Evolutionary conservation across 2,888 invertebrate species (phyloP).

Genomic region (Cephalotes varians): DNA sequence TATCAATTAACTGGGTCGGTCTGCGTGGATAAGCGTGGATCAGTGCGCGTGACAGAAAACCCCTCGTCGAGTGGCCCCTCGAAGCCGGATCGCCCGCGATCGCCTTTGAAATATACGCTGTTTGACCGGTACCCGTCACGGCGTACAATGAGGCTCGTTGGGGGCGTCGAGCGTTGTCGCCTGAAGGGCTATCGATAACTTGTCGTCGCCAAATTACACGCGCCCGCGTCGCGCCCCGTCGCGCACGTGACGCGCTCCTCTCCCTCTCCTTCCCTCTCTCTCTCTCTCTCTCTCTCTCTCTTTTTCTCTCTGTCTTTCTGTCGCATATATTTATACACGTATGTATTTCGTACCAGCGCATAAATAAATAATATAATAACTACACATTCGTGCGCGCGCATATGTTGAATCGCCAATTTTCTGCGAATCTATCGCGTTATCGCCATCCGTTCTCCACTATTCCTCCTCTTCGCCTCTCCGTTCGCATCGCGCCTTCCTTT

Average conservation of each 20-base stretch:
- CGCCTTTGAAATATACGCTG: slow-evolving; percentile 82
- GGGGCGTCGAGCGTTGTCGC: slow-evolving; percentile 78
- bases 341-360: neutral
- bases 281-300: neutral
- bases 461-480: neutral
- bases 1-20: slow-evolving; percentile 74
- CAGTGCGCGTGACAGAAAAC: slow-evolving; percentile 82
- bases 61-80: slow-evolving; percentile 78
- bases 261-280: neutral
- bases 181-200: slow-evolving; percentile 83
- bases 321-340: neutral
- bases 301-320: neutral
- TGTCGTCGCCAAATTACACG: slow-evolving; percentile 81
- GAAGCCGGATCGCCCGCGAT: slow-evolving; percentile 65
- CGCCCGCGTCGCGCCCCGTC: slow-evolving; percentile 63
- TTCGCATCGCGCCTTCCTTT: neutral
- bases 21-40: slow-evolving; percentile 72
- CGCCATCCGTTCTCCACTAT: neutral
- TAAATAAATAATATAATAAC: slow-evolving; percentile 54
- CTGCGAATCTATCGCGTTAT: neutral
- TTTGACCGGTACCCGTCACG: slow-evolving; percentile 80
- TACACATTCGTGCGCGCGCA: neutral
- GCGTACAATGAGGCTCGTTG: slow-evolving; percentile 81
- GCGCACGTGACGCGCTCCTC: slow-evolving; percentile 46
- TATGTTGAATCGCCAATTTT: slow-evolving; percentile 31